phyloP scores from a whole-genome alignment of 2,888 invertebrate genomes.

The Emmelina monodactyla region DNA sequence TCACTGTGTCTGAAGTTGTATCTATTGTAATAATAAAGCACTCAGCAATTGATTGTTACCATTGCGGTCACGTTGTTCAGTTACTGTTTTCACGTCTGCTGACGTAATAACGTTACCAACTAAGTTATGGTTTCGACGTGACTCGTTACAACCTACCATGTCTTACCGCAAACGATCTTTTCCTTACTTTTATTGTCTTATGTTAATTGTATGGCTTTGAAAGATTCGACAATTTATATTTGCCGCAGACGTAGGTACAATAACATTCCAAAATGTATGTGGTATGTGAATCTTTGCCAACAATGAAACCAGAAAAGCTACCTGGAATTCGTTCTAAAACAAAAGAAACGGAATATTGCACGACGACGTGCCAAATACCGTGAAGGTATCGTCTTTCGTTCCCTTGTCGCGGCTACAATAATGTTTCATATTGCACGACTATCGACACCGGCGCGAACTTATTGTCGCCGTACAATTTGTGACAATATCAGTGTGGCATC shows the following conservation, averaged over 20 bases:
- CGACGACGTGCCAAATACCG: slow-evolving; percentile 18
- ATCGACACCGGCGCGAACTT: too few species aligned
- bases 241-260: too few species aligned
- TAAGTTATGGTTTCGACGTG: slow-evolving; percentile 59
- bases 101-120: slow-evolving; percentile 60
- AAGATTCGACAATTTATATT: too few species aligned
- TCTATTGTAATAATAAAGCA: slow-evolving; percentile 39
- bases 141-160: slow-evolving; percentile 35
- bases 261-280: too few species aligned
- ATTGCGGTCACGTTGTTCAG: slow-evolving; percentile 62
- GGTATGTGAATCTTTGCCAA: too few species aligned
- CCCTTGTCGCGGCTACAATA: neutral
- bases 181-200: neutral
- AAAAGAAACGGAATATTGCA: slow-evolving; percentile 17
- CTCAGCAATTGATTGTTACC: slow-evolving; percentile 58
- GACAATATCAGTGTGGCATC: too few species aligned
- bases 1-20: neutral
- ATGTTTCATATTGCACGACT: too few species aligned
- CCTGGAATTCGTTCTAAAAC: slow-evolving; percentile 2
- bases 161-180: neutral
- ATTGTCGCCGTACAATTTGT: too few species aligned
- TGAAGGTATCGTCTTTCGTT: slow-evolving; percentile 9
- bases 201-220: neutral
- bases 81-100: slow-evolving; percentile 64
- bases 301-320: too few species aligned